These are phyloP conservation scores for Cricetomys ansorgei DNA, from an alignment of 2,113 vertebrate species.

Conservation along the genomic window DNA sequence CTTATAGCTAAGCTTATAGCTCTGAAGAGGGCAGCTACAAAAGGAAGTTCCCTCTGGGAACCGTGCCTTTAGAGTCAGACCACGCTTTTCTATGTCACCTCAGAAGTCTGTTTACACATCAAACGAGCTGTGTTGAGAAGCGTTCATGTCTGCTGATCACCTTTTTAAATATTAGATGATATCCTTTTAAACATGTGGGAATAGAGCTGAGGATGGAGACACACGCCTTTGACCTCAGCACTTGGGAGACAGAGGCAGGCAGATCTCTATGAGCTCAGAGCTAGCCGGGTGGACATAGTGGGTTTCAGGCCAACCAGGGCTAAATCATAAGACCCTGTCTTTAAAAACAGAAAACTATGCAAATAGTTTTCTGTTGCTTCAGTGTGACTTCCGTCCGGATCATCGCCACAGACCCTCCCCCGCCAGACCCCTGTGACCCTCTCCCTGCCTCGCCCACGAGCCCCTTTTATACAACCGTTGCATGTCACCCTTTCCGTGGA, in stretches of 20 bases:
- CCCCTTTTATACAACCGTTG: too few species aligned
- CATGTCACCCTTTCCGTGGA: neutral
- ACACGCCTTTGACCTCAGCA: neutral
- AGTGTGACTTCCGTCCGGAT: rapidly evolving
- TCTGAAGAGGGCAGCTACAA: rapidly evolving
- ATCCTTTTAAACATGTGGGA: too few species aligned
- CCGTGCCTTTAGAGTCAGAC: neutral
- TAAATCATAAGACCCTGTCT: neutral
- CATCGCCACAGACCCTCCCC: too few species aligned
- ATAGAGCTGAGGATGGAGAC: neutral
- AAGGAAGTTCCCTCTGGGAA: rapidly evolving
- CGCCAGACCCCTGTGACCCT: too few species aligned
- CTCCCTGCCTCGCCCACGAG: neutral
- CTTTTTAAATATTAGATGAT: neutral
- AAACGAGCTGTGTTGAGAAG: too few species aligned
- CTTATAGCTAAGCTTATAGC: neutral
- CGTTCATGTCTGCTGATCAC: neutral
- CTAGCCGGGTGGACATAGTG: neutral
- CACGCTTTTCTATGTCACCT: neutral
- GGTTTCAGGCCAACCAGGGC: neutral
- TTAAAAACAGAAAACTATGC: neutral
- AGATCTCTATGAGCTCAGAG: neutral
- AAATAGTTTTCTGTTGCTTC: neutral
- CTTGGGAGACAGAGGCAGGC: neutral
- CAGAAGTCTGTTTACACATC: neutral